Conservation (phyloP, 2,797 vertebrate species). For the Rhyacichthys aspro region DNA sequence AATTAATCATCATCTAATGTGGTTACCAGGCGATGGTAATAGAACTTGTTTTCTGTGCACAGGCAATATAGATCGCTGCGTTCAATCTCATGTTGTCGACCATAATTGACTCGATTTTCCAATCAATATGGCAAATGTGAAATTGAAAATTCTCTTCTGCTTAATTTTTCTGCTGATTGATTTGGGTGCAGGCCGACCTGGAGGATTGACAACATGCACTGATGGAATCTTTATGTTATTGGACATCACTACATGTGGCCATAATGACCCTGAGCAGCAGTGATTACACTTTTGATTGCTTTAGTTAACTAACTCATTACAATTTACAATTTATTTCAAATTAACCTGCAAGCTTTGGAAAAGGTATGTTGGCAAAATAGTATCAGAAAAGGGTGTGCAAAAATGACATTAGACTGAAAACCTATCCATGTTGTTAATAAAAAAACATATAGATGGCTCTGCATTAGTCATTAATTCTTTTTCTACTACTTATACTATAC, state of each 20-base stretch:
- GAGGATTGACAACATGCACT: slow-evolving; percentile 29
- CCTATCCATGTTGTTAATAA: too few relatives aligned
- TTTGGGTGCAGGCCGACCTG: slow-evolving; percentile 28
- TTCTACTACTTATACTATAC: too few relatives aligned
- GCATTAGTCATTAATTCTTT: too few relatives aligned
- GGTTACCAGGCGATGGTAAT: slow-evolving; percentile 29
- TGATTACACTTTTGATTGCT: slow-evolving; percentile 66
- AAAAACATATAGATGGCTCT: too few relatives aligned
- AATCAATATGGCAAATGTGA: slow-evolving; percentile 64
- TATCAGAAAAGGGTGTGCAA: too few relatives aligned
- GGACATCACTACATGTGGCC: slow-evolving; percentile 38
- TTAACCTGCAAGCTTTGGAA: slow-evolving; percentile 50
- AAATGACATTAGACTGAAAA: too few relatives aligned
- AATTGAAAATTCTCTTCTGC: slow-evolving; percentile 66
- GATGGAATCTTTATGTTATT: slow-evolving; percentile 59
- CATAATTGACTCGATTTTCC: slow-evolving; percentile 70
- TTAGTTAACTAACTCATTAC: slow-evolving; percentile 51
- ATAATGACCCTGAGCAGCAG: slow-evolving; percentile 53
- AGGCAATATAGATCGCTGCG: slow-evolving; percentile 47
- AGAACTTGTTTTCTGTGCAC: slow-evolving; percentile 38
- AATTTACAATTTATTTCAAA: slow-evolving; percentile 52
- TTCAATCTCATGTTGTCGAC: slow-evolving; percentile 56
- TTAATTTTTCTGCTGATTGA: slow-evolving; percentile 69
- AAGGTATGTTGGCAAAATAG: slow-evolving; percentile 16
- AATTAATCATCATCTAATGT: slow-evolving; percentile 18